Conservation (phyloP, 2,888 invertebrate species). For the Caenorhabditis japonica region DNA sequence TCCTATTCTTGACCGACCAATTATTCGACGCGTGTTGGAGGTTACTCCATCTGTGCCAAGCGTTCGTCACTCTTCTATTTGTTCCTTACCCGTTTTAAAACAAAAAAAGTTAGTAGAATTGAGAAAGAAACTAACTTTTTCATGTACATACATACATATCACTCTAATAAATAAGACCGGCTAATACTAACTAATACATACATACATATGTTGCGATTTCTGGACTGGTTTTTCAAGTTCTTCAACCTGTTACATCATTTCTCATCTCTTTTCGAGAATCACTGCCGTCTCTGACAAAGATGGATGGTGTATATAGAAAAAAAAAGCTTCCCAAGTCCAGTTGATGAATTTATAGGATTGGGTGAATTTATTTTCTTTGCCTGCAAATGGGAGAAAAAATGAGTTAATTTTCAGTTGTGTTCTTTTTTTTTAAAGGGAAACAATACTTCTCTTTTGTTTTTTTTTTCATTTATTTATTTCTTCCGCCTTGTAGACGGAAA, state of each 20-base stretch:
- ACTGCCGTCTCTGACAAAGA: not conserved
- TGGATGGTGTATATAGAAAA: conserved; percentile 1
- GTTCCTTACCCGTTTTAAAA: conserved; percentile 11
- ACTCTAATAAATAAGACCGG: conserved; percentile 37
- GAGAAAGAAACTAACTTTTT: not conserved
- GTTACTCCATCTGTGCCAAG: conserved; percentile 46
- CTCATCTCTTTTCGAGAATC: conserved; percentile 21
- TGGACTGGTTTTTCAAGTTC: conserved; percentile 39
- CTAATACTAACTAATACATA: too few relatives aligned
- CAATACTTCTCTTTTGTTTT: too few relatives aligned
- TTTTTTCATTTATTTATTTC: too few relatives aligned
- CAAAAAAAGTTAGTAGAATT: not conserved
- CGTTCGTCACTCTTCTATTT: conserved; percentile 22
- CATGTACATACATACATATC: too few relatives aligned
- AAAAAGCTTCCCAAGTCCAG: conserved; percentile 36
- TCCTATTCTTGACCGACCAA: conserved; percentile 50
- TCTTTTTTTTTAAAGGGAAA: too few relatives aligned
- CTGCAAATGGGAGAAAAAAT: conserved; percentile 7
- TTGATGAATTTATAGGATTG: conserved; percentile 49
- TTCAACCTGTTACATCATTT: conserved; percentile 49
- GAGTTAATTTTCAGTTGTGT: too few relatives aligned
- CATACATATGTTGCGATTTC: conserved; percentile 38
- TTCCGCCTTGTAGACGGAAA: too few relatives aligned
- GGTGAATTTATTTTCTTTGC: too few relatives aligned
- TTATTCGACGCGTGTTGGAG: conserved; percentile 52